Evolutionary conservation across 2,797 vertebrate species (phyloP).

Genomic region (Phoxinus dragarum): DNA sequence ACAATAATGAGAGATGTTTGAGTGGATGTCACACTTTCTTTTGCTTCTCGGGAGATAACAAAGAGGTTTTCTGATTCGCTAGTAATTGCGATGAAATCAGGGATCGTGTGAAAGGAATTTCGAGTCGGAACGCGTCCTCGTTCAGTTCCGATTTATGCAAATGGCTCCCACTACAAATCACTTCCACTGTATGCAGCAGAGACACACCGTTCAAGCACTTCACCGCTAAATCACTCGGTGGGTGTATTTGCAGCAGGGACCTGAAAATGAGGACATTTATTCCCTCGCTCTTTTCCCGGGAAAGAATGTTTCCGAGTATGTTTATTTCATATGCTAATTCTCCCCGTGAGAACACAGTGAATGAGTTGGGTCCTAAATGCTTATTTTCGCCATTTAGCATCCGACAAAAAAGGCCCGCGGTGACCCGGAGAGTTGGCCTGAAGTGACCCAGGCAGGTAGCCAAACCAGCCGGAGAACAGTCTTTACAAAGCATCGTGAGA

Average conservation of each 20-base stretch:
- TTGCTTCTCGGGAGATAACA: constrained; percentile 5
- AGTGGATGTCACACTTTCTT: constrained; percentile 25
- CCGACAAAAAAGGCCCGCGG: constrained; percentile 47
- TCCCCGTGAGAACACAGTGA: constrained; percentile 36
- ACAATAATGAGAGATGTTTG: constrained; percentile 18
- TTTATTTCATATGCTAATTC: constrained; percentile 60
- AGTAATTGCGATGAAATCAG: constrained; percentile 20
- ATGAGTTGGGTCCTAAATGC: constrained; percentile 34
- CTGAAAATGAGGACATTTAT: constrained; percentile 51
- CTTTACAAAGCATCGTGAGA: constrained; percentile 59
- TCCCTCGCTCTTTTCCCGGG: constrained; percentile 13
- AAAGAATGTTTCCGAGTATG: constrained; percentile 51
- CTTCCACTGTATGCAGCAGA: constrained; percentile 34
- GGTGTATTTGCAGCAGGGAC: constrained; percentile 30
- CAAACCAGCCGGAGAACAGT: constrained; percentile 50
- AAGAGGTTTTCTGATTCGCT: neutral
- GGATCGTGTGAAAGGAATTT: constrained; percentile 42
- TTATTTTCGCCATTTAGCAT: constrained; percentile 54
- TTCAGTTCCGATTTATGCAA: constrained; percentile 47
- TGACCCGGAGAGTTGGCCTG: constrained; percentile 49
- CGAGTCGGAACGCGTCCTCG: constrained; percentile 18
- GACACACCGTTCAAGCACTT: constrained; percentile 61
- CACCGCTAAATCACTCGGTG: constrained; percentile 45
- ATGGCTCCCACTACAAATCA: constrained; percentile 44
- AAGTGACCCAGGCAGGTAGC: constrained; percentile 55